These are phyloP conservation scores for Hydractinia echinata DNA, from an alignment of 30 jellyfish, hydroid and myxozoan genomes.

Conservation along the genomic window DNA sequence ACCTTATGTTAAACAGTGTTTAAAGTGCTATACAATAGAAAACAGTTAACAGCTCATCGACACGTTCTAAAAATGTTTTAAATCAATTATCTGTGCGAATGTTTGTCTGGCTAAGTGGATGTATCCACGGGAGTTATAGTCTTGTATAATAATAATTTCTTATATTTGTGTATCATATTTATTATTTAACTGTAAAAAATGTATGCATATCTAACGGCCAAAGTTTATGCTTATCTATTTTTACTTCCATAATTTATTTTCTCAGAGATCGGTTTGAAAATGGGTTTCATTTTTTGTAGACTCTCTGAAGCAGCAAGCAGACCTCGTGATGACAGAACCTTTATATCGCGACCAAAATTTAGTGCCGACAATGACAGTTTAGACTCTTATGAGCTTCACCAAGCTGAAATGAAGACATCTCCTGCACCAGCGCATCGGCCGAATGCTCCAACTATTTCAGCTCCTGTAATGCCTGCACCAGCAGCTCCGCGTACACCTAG, in stretches of 20 bases:
- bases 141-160: no score
- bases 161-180: no score
- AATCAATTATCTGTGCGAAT: no score
- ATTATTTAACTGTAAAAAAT: no score
- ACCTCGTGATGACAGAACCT: conserved; percentile 80
- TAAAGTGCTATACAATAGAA: no score
- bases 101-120: no score
- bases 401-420: conserved; percentile 14
- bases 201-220: neutral
- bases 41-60: no score
- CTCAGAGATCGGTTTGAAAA: no score
- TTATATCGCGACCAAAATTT: conserved; percentile 45
- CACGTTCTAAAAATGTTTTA: no score
- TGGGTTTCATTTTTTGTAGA: conserved; percentile 27
- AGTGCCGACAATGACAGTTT: conserved; percentile 36
- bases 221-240: neutral
- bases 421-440: conserved; percentile 33
- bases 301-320: conserved; percentile 90
- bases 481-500: conserved; percentile 55
- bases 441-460: conserved; percentile 22
- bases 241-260: neutral
- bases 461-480: conserved; percentile 64
- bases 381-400: conserved; percentile 12
- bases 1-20: no score
- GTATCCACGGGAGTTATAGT: no score